These are phyloP conservation scores for Cyaniris semiargus DNA, from an alignment of 2,888 invertebrate genomes.

Conservation along the genomic window DNA sequence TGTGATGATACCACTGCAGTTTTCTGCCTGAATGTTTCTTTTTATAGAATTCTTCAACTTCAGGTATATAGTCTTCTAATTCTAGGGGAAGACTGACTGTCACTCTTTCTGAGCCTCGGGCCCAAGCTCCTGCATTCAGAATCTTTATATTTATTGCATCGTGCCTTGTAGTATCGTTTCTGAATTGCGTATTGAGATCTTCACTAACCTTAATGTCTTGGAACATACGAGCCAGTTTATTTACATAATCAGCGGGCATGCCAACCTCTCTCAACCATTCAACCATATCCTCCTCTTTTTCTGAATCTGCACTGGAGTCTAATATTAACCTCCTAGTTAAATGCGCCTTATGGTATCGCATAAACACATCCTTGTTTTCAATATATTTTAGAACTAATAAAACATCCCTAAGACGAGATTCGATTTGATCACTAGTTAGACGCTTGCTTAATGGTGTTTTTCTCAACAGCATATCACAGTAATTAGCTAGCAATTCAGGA, in stretches of 20 bases:
- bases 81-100: conserved; percentile 98
- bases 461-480: conserved; percentile 99
- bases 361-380: conserved; percentile 99
- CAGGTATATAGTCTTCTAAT: conserved; percentile 99
- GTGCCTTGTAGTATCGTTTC: conserved; percentile 88
- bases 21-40: conserved; percentile 98
- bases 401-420: conserved; percentile 94
- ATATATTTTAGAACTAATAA: conserved; percentile 98
- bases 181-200: conserved; percentile 96
- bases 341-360: conserved; percentile 99
- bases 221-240: conserved; percentile 98
- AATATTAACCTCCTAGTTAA: conserved; percentile 95
- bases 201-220: conserved; percentile 99
- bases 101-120: conserved; percentile 95
- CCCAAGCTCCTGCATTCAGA: conserved; percentile 99
- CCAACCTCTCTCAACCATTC: conserved; percentile 98
- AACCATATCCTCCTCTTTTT: conserved; percentile 99
- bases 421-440: conserved; percentile 98
- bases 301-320: conserved; percentile 98
- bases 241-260: conserved; percentile 99
- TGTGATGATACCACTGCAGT: conserved; percentile 99
- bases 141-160: conserved; percentile 99
- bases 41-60: conserved; percentile 99
- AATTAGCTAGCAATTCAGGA: conserved; percentile 98
- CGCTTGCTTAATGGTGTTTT: conserved; percentile 98